A percentile compares a stretch with the other conserved stretches of the same genome.
Conservation (phyloP, 2,797 vertebrate genomes). For the Acanthurus lineatus region DNA sequence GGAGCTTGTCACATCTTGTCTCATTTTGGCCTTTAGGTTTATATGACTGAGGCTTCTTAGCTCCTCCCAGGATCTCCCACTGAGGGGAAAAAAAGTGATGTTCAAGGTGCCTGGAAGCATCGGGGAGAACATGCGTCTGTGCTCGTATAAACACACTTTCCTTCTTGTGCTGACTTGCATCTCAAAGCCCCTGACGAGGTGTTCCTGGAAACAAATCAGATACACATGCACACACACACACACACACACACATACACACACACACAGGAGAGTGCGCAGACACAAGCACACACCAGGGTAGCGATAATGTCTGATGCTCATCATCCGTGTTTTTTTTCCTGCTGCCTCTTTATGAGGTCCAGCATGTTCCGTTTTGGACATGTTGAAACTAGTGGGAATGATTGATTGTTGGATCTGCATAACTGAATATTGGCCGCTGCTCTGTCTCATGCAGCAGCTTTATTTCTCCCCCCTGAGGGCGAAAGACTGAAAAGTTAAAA, state of each 20-base stretch:
- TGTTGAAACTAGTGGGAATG: constrained; percentile 79
- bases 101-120: constrained; percentile 84
- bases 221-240: constrained; percentile 47
- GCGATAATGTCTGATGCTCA: constrained; percentile 66
- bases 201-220: constrained; percentile 84
- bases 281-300: constrained; percentile 13
- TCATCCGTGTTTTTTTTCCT: constrained; percentile 58
- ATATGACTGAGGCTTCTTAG: constrained; percentile 73
- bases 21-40: constrained; percentile 82
- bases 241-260: constrained; percentile 25
- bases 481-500: constrained; percentile 80
- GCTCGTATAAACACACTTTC: constrained; percentile 81
- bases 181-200: constrained; percentile 79
- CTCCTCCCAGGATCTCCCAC: constrained; percentile 87
- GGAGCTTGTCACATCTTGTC: constrained; percentile 88
- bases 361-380: constrained; percentile 75
- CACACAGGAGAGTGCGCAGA: constrained; percentile 43
- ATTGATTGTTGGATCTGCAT: constrained; percentile 82
- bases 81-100: constrained; percentile 71
- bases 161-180: constrained; percentile 89
- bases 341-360: constrained; percentile 54
- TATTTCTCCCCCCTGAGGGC: constrained; percentile 62
- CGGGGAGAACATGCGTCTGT: constrained; percentile 77
- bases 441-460: constrained; percentile 77
- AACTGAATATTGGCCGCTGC: constrained; percentile 73